Percentiles rank a stretch among this genome's conserved stretches.
Conservation (phyloP, 2,888 invertebrate species). For the Subacronicta megacephala region DNA sequence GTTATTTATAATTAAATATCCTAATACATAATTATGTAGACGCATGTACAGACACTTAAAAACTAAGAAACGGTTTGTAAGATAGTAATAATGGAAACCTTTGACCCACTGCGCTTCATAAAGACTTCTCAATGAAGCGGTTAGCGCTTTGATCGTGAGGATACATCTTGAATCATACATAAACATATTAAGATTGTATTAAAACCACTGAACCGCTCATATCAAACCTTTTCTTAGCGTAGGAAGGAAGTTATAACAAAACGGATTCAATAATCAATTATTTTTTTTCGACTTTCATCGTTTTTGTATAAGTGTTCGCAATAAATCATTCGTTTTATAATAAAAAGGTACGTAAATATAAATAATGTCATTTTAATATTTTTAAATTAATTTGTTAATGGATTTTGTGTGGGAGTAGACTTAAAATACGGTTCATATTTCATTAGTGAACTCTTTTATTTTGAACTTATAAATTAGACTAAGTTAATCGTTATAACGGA, state of each 20-base stretch:
- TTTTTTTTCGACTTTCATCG: conserved; percentile 10
- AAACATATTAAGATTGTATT: conserved; percentile 72
- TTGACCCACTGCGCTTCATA: conserved; percentile 38
- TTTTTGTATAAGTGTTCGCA: conserved; percentile 22
- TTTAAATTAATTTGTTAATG: conserved; percentile 22
- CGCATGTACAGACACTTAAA: conserved; percentile 26
- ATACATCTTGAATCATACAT: conserved; percentile 65
- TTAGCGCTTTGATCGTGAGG: conserved; percentile 62
- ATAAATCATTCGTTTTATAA: conserved; percentile 29
- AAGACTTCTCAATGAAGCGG: conserved; percentile 58
- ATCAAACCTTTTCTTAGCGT: conserved; percentile 59
- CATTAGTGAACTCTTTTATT: conserved; percentile 26
- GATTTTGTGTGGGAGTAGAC: conserved; percentile 29
- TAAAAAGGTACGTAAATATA: conserved; percentile 47
- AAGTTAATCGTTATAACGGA: conserved; percentile 30
- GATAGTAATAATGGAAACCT: conserved; percentile 25
- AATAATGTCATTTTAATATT: conserved; percentile 36
- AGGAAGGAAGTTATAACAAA: conserved; percentile 38
- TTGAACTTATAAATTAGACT: conserved; percentile 38
- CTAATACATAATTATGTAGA: conserved; percentile 26
- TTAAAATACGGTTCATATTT: conserved; percentile 26
- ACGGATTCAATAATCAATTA: conserved; percentile 1
- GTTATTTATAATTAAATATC: neutral
- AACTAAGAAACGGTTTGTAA: conserved; percentile 14
- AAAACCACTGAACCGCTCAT: conserved; percentile 62